Evolutionary conservation across 2,797 vertebrate genomes (phyloP).

Genomic region (Diceros bicornis): DNA sequence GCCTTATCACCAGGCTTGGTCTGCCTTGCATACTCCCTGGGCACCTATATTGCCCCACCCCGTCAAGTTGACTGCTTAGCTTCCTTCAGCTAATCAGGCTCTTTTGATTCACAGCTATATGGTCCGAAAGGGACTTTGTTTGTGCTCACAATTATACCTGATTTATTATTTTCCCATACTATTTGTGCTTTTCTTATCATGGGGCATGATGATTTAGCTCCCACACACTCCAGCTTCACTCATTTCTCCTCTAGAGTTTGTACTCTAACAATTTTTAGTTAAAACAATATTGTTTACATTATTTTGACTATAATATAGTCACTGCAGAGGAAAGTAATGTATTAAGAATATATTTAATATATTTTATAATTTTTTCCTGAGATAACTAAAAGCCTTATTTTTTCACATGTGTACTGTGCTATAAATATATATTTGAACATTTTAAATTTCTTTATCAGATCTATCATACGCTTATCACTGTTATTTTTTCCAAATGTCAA

Average conservation of each 20-base stretch:
- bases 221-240: not conserved
- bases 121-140: not conserved
- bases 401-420: not conserved
- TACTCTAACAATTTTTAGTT: not conserved
- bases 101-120: not conserved
- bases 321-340: not conserved
- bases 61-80: not conserved
- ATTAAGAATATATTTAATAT: conserved; percentile 30
- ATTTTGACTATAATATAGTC: conserved; percentile 33
- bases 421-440: not conserved
- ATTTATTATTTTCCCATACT: conserved; percentile 57
- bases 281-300: conserved; percentile 54
- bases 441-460: not conserved
- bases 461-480: not conserved
- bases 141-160: conserved; percentile 32
- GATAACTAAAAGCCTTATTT: not conserved
- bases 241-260: not conserved
- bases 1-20: not conserved
- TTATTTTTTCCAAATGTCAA: conserved; percentile 30
- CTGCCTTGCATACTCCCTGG: no score
- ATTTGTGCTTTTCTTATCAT: conserved; percentile 42
- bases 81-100: not conserved
- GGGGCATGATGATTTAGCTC: not conserved
- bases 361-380: not conserved
- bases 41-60: rapidly evolving